A percentile compares a stretch with the other conserved stretches of the same genome.
These are phyloP conservation scores for Drosophila elegans DNA, from an alignment of 1,140 invertebrate genomes.

Conservation along the genomic window DNA sequence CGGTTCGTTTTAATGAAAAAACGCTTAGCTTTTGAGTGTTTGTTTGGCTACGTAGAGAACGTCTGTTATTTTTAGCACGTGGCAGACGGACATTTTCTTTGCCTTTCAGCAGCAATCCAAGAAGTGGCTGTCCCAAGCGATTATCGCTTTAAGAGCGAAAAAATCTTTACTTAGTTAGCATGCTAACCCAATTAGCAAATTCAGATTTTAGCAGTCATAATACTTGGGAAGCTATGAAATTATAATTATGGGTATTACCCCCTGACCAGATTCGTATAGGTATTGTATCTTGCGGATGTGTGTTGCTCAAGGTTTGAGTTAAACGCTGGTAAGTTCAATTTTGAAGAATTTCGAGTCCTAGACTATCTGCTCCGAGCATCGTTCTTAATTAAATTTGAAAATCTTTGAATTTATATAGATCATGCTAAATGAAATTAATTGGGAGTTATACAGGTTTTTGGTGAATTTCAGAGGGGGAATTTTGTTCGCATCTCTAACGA, in stretches of 20 bases:
- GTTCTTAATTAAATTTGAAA: constrained; percentile 21
- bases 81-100: constrained; percentile 23
- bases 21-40: neutral
- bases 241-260: constrained; percentile 36
- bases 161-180: constrained; percentile 36
- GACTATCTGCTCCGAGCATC: constrained; percentile 2
- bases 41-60: constrained; percentile 39
- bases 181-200: constrained; percentile 58
- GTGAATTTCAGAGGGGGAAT: neutral
- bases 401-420: constrained; percentile 16
- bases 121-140: constrained; percentile 38
- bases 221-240: constrained; percentile 30
- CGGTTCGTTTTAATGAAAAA: neutral
- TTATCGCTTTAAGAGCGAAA: constrained; percentile 31
- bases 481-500: constrained; percentile 5
- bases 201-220: constrained; percentile 39
- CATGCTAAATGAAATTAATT: constrained; percentile 47
- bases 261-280: constrained; percentile 11
- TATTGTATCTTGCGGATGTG: constrained; percentile 37
- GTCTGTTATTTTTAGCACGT: constrained; percentile 48
- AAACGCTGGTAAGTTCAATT: constrained; percentile 6
- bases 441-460: constrained; percentile 55
- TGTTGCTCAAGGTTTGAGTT: constrained; percentile 26
- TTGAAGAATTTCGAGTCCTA: neutral
- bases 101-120: constrained; percentile 14